Conservation (phyloP, 1,140 invertebrate species). For the Aphelenchoides besseyi region DNA sequence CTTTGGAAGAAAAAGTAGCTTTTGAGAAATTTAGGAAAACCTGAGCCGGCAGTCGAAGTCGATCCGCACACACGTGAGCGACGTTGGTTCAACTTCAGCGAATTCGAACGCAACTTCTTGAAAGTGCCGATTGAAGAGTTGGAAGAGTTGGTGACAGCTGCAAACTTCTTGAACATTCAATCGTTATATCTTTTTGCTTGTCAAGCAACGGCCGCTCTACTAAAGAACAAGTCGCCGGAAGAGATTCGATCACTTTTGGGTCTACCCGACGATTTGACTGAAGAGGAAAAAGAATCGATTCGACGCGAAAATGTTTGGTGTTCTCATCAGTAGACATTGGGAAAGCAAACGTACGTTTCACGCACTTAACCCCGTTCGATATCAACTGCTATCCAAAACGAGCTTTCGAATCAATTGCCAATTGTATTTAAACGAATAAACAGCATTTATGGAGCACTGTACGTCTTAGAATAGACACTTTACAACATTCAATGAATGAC, state of each 20-base stretch:
- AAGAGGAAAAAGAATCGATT: constrained; percentile 36
- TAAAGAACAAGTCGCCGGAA: constrained; percentile 41
- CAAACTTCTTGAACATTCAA: constrained; percentile 30
- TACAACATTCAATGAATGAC: no score
- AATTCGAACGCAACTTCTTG: constrained; percentile 38
- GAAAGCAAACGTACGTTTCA: no score
- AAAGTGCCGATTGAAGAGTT: constrained; percentile 31
- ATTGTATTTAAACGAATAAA: no score
- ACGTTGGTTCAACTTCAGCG: constrained; percentile 39
- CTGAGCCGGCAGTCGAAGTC: neutral
- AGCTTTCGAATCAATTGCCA: no score
- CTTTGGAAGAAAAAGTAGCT: neutral
- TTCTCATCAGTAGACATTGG: no score
- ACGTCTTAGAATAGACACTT: no score
- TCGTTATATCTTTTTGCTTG: constrained; percentile 44
- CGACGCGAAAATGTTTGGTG: constrained; percentile 22
- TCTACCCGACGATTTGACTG: constrained; percentile 40
- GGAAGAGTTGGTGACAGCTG: constrained; percentile 28
- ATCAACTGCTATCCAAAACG: no score
- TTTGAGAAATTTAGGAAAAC: constrained; percentile 4
- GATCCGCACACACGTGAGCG: constrained; percentile 23
- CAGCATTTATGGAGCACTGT: no score
- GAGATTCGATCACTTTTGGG: constrained; percentile 43
- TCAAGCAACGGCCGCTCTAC: constrained; percentile 28
- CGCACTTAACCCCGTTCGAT: no score